Evolutionary conservation across 2,113 vertebrate genomes (phyloP), one percentile per base, ranked within the genome.

Genomic region (Pelodiscus sinensis): DNA sequence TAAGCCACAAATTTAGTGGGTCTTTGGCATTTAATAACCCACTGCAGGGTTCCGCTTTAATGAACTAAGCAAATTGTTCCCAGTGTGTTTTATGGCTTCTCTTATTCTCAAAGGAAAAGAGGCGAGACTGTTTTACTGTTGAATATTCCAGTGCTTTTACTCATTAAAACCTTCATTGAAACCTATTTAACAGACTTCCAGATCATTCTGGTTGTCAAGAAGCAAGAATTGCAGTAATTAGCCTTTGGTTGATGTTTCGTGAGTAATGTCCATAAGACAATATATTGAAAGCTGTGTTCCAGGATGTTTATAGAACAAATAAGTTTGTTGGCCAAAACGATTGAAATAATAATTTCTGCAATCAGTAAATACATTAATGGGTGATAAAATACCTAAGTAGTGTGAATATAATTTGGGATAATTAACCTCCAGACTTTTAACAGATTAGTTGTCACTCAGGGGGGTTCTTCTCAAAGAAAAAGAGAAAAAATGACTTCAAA

Each of bases 141-240:
- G 98, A 96, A 92, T 97, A 97, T 98, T 96, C 97, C 97, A 97
- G 96, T 97, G 97, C 94, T 96, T 96, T 93, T 96, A 90, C 97
- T 98, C 98, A 98, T 98, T 98, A 98, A 97, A 95, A 94, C 95
- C 94, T 97, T 97, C 92, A 96, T 82, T 95, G 93, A 93, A 92
- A 87, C 93, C 86, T 96, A 90, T 96, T 97, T 95, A 95, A 95
- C 88, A 95, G 97, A 98, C 97, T 98, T 98, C 86, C 86, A 94
- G 98, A 98, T 99, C 98, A 98, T 96, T 97, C 98, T 98, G 98
- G 98, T 99, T 98, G 98, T 98, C 96, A 98, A 96, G 97, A 97
- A 98, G 96, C 92, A 97, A 97, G 97, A 98, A 98, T 91, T 95
- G 95, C 93, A 95, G 98, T 97, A 98, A 99, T 98, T 98, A 98